Conservation (phyloP, 2,888 invertebrate species). For the Hermaeophaga mercurialis region DNA sequence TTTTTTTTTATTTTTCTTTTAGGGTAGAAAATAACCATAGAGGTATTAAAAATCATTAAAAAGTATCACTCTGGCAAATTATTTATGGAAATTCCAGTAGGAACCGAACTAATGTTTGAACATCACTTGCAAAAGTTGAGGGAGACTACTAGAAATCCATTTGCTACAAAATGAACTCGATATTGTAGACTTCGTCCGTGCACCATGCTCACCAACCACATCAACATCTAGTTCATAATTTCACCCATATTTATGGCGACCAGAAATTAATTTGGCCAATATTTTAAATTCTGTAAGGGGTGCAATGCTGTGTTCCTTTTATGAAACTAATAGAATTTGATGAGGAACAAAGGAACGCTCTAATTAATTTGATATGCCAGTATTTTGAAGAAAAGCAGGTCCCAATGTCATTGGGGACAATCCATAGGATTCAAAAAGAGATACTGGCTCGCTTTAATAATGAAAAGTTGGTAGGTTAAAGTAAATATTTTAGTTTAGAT, state of each 20-base stretch:
- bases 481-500: too few species aligned
- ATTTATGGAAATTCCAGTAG: too few species aligned
- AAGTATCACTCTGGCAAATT: conserved; percentile 34
- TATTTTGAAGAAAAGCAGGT: conserved; percentile 35
- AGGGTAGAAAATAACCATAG: conserved; percentile 7
- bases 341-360: conserved; percentile 34
- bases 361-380: conserved; percentile 29
- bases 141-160: conserved; percentile 1
- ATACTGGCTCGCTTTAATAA: conserved; percentile 36
- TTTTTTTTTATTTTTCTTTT: neutral
- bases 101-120: conserved; percentile 36
- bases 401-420: conserved; percentile 27
- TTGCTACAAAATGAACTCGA: conserved; percentile 27
- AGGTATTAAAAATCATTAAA: conserved; percentile 29
- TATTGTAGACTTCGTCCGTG: neutral
- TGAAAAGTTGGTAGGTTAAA: too few species aligned
- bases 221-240: neutral
- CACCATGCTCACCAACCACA: neutral
- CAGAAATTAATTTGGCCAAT: conserved; percentile 10
- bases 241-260: conserved; percentile 2
- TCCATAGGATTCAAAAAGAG: conserved; percentile 37
- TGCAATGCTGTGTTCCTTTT: conserved; percentile 29
- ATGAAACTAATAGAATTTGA: conserved; percentile 34
- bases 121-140: conserved; percentile 37
- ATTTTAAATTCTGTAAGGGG: conserved; percentile 32